Percentiles rank a stretch among this genome's conserved stretches.
phyloP scores from a whole-genome alignment of 2,113 vertebrate genomes.

The Symphodus melops region DNA sequence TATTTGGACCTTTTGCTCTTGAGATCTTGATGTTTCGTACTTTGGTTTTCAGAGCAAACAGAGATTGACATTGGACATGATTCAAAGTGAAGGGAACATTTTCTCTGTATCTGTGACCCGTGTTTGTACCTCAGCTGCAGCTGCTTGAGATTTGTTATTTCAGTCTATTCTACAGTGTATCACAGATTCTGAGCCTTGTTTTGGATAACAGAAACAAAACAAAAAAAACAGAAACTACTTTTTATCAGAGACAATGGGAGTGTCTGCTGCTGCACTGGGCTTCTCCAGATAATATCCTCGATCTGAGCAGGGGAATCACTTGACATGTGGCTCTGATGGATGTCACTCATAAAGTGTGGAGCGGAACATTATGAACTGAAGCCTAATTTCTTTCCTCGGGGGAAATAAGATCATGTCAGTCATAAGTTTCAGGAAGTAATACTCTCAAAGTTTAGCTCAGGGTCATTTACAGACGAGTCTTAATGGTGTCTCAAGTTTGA shows the following conservation, averaged over 20 bases:
- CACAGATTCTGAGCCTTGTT: not conserved
- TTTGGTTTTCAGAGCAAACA: constrained; percentile 17
- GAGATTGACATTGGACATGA: constrained; percentile 16
- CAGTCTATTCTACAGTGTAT: no score
- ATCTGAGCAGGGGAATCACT: not conserved
- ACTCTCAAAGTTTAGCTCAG: constrained; percentile 6
- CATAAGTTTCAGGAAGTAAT: constrained; percentile 18
- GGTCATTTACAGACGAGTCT: not conserved
- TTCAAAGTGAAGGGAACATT: constrained; percentile 10
- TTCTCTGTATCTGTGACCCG: constrained; percentile 7
- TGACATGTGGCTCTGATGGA: constrained; percentile 27
- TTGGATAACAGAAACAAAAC: constrained; percentile 2
- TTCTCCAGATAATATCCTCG: not conserved
- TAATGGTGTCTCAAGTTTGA: not conserved
- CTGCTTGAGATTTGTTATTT: not conserved
- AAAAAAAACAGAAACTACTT: not conserved
- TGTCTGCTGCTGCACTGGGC: not conserved
- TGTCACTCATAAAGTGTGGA: constrained; percentile 22
- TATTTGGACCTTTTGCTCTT: not conserved
- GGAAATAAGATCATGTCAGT: constrained; percentile 18
- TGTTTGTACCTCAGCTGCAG: not conserved
- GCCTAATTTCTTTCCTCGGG: constrained; percentile 12
- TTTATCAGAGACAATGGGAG: not conserved
- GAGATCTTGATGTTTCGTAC: constrained; percentile 8
- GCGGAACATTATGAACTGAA: not conserved